These are phyloP conservation scores for Perca fluviatilis DNA, from an alignment of 2,113 vertebrate genomes.

Conservation along the genomic window DNA sequence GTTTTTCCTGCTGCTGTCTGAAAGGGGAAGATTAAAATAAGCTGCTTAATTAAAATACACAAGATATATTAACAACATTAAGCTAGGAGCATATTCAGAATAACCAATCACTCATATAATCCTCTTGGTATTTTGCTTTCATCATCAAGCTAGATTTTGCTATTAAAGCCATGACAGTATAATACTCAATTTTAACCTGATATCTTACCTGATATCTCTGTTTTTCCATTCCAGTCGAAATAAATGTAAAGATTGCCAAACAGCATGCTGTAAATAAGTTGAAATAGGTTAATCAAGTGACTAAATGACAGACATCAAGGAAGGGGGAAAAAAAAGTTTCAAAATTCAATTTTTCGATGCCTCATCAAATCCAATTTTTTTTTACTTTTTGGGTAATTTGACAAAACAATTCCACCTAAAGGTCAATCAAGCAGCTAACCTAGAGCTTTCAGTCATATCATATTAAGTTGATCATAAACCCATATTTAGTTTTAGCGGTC, in stretches of 20 bases:
- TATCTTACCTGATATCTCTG: conserved; percentile 91
- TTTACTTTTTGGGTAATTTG: not conserved
- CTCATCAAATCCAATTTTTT: not conserved
- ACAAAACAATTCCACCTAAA: not conserved
- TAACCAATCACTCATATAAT: conserved; percentile 7
- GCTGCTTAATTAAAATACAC: conserved; percentile 44
- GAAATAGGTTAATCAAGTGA: not conserved
- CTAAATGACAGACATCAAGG: not conserved
- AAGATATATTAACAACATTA: conserved; percentile 25
- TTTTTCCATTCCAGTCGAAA: conserved; percentile 94
- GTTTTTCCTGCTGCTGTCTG: conserved; percentile 91
- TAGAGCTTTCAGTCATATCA: not conserved
- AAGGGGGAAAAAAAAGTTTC: not conserved
- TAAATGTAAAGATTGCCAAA: conserved; percentile 99
- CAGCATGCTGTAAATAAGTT: conserved; percentile 89
- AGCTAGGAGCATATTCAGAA: conserved; percentile 27
- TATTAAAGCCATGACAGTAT: not conserved
- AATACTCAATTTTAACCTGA: conserved; percentile 5
- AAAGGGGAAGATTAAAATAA: conserved; percentile 52
- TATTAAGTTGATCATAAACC: too few relatives aligned
- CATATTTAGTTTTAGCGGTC: too few relatives aligned
- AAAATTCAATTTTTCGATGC: not conserved
- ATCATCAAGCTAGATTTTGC: conserved; percentile 15
- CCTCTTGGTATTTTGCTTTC: conserved; percentile 22
- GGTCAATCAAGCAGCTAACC: not conserved